Percentiles rank a stretch among this genome's conserved stretches.
Evolutionary conservation across 2,113 vertebrate species (phyloP).

Genomic region (Stictonetta naevosa): DNA sequence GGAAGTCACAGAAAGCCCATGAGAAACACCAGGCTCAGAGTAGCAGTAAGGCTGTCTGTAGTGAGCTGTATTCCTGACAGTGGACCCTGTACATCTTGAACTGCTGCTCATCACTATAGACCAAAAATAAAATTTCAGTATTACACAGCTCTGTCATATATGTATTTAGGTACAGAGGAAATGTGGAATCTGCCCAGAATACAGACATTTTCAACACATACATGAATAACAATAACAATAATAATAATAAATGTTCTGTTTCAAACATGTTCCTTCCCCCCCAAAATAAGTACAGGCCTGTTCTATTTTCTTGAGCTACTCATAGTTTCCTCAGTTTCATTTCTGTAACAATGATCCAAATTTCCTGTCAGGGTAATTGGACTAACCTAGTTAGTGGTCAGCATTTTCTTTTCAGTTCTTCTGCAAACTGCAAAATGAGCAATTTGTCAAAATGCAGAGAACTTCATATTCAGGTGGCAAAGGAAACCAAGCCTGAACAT

Average conservation of each 20-base stretch:
- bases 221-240: not conserved
- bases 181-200: not conserved
- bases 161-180: not conserved
- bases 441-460: slow-evolving; percentile 57
- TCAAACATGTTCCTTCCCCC: not conserved
- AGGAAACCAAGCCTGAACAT: slow-evolving; percentile 39
- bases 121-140: not conserved
- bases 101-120: not conserved
- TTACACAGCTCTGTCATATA: not conserved
- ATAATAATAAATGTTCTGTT: not conserved
- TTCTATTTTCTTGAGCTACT: not conserved
- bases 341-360: not conserved
- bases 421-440: slow-evolving; percentile 41
- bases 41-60: not conserved
- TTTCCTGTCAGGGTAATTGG: slow-evolving; percentile 21
- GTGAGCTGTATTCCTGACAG: not conserved
- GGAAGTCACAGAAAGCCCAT: not conserved
- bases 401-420: slow-evolving; percentile 36
- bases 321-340: not conserved
- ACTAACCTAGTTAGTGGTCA: slow-evolving; percentile 29
- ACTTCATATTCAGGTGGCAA: slow-evolving; percentile 14
- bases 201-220: not conserved
- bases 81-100: not conserved
- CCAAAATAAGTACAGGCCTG: not conserved
- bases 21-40: not conserved